These are phyloP conservation scores for Diarsia mendica DNA, from an alignment of 2,888 invertebrate genomes.

Conservation along the genomic window DNA sequence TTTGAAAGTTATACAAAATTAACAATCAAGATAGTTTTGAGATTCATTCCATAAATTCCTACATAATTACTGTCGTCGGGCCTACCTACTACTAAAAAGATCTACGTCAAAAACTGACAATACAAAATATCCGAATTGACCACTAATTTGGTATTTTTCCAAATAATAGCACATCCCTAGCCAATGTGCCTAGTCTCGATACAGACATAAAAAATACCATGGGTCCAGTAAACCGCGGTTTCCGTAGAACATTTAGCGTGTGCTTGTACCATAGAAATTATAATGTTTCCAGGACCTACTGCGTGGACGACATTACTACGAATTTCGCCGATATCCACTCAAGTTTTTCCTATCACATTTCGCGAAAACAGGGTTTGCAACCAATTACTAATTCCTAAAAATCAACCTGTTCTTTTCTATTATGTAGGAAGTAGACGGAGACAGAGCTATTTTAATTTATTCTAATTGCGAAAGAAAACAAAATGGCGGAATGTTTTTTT, in stretches of 20 bases:
- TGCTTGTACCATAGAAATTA: conserved; percentile 65
- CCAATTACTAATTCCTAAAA: conserved; percentile 67
- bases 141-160: not conserved
- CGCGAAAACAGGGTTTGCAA: conserved; percentile 56
- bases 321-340: conserved; percentile 60
- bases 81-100: not conserved
- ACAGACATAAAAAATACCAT: conserved; percentile 45
- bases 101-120: not conserved
- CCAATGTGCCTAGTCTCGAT: conserved; percentile 20
- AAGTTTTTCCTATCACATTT: conserved; percentile 54
- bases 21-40: not conserved
- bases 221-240: conserved; percentile 42
- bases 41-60: not conserved
- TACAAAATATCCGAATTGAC: not conserved
- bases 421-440: conserved; percentile 35
- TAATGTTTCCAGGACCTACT: conserved; percentile 68
- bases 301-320: conserved; percentile 66
- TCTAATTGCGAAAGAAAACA: conserved; percentile 43
- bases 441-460: conserved; percentile 24
- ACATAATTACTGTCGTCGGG: too few species aligned
- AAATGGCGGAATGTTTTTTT: conserved; percentile 48
- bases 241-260: conserved; percentile 63
- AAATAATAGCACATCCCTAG: conserved; percentile 49
- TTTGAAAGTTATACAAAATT: not conserved
- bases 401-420: conserved; percentile 47